Percentiles rank a stretch among this genome's conserved stretches.
These are phyloP conservation scores for Diadema setosum DNA, from an alignment of 35 echinoderm and acorn worm genomes.

Conservation along the genomic window DNA sequence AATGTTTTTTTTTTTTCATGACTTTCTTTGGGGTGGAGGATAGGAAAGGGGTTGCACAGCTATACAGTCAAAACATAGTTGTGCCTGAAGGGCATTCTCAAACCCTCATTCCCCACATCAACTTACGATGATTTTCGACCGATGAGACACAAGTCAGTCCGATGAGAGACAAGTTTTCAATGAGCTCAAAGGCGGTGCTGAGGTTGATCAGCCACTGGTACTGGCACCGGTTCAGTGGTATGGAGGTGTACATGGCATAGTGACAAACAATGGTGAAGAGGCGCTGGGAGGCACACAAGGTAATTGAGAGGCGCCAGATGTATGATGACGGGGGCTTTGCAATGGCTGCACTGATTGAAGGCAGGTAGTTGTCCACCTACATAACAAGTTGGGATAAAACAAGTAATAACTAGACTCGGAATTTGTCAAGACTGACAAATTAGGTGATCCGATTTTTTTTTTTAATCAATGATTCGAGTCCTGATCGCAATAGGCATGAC, in stretches of 20 bases:
- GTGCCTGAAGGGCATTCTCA: no score
- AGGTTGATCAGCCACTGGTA: conserved; percentile 18
- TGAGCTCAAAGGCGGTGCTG: neutral
- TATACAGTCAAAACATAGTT: no score
- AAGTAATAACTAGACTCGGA: no score
- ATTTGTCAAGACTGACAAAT: no score
- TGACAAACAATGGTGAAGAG: neutral
- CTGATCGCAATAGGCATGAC: no score
- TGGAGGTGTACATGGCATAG: neutral
- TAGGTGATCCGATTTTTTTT: no score
- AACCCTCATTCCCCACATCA: neutral
- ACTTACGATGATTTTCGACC: conserved; percentile 41
- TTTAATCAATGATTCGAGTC: no score
- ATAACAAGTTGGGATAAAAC: no score
- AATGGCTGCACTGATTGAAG: conserved; percentile 82
- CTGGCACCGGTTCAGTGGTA: neutral
- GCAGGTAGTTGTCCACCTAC: conserved; percentile 69
- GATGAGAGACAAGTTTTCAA: conserved; percentile 43
- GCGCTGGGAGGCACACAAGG: conserved; percentile 15
- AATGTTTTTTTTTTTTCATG: no score
- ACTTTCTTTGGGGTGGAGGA: no score
- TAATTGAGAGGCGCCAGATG: conserved; percentile 46
- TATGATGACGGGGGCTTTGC: conserved; percentile 52
- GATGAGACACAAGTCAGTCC: conserved; percentile 54
- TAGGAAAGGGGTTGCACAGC: no score